A percentile compares a stretch with the other conserved stretches of the same genome.
Evolutionary conservation across 2,113 vertebrate genomes (phyloP).

Genomic region (Zapus hudsonius): DNA sequence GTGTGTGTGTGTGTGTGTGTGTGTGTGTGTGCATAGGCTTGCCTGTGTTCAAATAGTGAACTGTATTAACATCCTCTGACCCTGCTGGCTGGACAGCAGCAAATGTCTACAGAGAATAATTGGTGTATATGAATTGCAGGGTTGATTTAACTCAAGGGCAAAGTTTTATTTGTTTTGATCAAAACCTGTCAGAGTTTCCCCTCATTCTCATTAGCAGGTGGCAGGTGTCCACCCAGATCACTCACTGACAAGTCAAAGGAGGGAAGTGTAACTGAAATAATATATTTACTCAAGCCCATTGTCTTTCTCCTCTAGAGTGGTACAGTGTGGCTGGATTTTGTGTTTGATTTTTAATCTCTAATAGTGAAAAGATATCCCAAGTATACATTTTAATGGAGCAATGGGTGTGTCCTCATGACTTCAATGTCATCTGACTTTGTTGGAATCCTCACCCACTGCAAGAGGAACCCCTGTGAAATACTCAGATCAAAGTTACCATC

Average conservation of each 20-base stretch:
- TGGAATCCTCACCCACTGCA: not conserved
- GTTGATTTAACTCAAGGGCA: slow-evolving; percentile 11
- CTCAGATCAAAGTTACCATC: not conserved
- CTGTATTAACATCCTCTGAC: not conserved
- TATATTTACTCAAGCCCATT: not conserved
- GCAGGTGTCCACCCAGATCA: not conserved
- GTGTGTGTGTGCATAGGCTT: too few relatives aligned
- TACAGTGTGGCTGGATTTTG: not conserved
- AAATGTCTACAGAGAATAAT: not conserved
- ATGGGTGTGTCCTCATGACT: not conserved
- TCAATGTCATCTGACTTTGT: not conserved
- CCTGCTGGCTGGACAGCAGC: not conserved
- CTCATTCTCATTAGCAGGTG: not conserved
- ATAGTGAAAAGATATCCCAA: not conserved
- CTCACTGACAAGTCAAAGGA: not conserved
- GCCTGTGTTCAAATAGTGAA: not conserved
- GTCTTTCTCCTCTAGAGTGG: not conserved
- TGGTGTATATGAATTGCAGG: not conserved
- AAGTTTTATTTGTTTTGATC: slow-evolving; percentile 10
- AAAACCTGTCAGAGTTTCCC: not conserved
- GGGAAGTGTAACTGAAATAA: not conserved
- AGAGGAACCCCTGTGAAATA: not conserved
- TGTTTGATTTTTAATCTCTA: not conserved
- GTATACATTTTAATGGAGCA: not conserved
- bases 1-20: not conserved